Percentiles rank a stretch among this genome's conserved stretches.
These are phyloP conservation scores for Tricholauxania praeusta DNA, from an alignment of 2,888 invertebrate species.

Conservation along the genomic window DNA sequence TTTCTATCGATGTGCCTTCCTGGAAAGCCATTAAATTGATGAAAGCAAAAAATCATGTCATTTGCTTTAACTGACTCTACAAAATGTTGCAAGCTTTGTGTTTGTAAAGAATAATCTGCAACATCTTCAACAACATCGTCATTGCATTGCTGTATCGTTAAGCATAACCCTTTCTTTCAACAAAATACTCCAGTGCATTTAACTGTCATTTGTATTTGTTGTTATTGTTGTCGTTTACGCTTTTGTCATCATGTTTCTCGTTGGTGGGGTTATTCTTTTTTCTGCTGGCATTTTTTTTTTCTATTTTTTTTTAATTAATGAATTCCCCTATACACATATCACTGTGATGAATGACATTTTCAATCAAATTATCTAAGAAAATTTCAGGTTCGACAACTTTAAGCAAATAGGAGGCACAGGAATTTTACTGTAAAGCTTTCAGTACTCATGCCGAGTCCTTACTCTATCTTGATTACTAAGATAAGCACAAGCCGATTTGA, in stretches of 20 bases:
- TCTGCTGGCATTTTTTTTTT: neutral
- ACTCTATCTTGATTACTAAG: no score
- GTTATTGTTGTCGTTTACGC: conserved; percentile 1
- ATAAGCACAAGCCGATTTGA: no score
- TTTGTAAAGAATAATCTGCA: neutral
- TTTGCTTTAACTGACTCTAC: neutral
- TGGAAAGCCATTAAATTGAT: conserved; percentile 26
- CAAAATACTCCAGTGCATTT: neutral
- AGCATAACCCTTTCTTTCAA: neutral
- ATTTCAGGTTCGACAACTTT: neutral
- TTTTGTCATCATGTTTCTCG: no score
- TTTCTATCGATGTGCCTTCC: neutral
- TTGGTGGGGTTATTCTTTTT: no score
- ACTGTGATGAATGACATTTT: conserved; percentile 17
- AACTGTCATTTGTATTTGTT: neutral
- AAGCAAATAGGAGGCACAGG: no score
- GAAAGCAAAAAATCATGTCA: neutral
- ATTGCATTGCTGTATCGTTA: neutral
- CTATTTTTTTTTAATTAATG: neutral
- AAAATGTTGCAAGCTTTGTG: neutral
- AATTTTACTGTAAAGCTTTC: no score
- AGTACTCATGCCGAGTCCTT: no score
- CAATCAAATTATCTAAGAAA: conserved; percentile 1
- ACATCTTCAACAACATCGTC: neutral
- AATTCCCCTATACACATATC: neutral